Base-by-base conservation (phyloP, 2,113 vertebrate genomes). In the Psilopsiagon aymara region DNA sequence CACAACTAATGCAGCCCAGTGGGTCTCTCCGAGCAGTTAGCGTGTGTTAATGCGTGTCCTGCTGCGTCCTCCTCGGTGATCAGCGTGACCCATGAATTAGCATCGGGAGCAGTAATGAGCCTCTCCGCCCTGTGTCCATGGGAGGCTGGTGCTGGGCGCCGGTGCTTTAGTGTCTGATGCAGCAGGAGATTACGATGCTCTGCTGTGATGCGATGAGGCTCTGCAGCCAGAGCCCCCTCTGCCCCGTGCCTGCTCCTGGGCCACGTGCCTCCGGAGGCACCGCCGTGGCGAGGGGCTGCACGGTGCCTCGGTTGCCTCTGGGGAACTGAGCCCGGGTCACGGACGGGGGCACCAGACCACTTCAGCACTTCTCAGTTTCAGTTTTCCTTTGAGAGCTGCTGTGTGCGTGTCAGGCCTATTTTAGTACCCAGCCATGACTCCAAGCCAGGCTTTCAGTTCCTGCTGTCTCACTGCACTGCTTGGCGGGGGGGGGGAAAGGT, bases 391-490 rank as follows among this genome's bases (percentile, higher is more conserved):
- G 94, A 71, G 81, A 95, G 94, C 25, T 85, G 83, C 93, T 94
- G 95, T 5, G 57, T 97, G 97, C 95, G 62, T 97, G 97, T 97
- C 93, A 97, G 93, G 83, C 86, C 81, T 86, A 90, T 94, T 93
- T 74, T 95, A 74, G 89, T 95, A 95, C 92, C 96, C 90, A 47
- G 93, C 86, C 17, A 66, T 91, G 83, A 94, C 93, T 95, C 71
- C 92, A 94, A 96, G 96, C 88, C 95, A 74, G 86, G 96, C 96
- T 98, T 98, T 98, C 97, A 5, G 97, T 98, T 98, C 98, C 97
- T 96, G 77, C 95, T 93, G 88, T 39, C 69, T 33, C 91, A 16
- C 82, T 93, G 91, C 82, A 9, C 6, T 59, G 6, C 23, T 43
- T 25, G 4, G 88, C 8, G 35, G 35, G 35, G 96, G 35, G 95